Percentiles rank a stretch among this genome's conserved stretches.
Evolutionary conservation across 1,140 invertebrate genomes (phyloP).

Genomic region (Eriocheir sinensis): DNA sequence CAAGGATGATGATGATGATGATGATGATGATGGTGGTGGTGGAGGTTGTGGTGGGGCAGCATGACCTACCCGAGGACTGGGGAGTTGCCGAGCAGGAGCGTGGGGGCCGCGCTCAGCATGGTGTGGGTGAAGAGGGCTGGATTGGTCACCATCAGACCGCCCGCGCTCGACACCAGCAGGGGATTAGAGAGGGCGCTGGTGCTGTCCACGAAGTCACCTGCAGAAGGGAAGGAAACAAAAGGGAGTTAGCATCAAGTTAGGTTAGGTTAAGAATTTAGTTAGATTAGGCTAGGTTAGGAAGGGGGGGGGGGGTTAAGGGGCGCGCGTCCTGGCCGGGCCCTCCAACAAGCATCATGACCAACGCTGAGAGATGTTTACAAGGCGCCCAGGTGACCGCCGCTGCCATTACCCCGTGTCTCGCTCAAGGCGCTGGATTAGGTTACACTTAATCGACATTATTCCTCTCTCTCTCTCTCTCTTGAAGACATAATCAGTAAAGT

Average conservation of each 20-base stretch:
- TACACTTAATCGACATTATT: not conserved
- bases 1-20: too few species aligned
- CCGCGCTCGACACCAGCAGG: conserved; percentile 70
- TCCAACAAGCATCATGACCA: not conserved
- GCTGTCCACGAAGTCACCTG: conserved; percentile 75
- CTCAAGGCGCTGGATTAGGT: not conserved
- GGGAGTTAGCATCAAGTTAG: too few species aligned
- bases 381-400: too few species aligned
- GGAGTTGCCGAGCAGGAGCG: conserved; percentile 74
- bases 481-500: not conserved
- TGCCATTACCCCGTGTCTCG: not conserved
- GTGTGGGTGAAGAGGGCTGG: conserved; percentile 79
- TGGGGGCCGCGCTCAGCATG: conserved; percentile 76
- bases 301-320: too few species aligned
- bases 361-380: not conserved
- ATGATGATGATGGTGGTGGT: too few species aligned
- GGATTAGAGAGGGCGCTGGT: conserved; percentile 73
- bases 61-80: conserved; percentile 71
- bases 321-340: not conserved
- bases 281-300: too few species aligned
- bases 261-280: too few species aligned
- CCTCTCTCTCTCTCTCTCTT: not conserved
- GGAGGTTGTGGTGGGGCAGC: not conserved
- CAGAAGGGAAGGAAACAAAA: too few species aligned
- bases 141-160: conserved; percentile 79